These are phyloP conservation scores for Malurus alboscapulatus DNA, from an alignment of 2,113 vertebrate species.

Conservation along the genomic window DNA sequence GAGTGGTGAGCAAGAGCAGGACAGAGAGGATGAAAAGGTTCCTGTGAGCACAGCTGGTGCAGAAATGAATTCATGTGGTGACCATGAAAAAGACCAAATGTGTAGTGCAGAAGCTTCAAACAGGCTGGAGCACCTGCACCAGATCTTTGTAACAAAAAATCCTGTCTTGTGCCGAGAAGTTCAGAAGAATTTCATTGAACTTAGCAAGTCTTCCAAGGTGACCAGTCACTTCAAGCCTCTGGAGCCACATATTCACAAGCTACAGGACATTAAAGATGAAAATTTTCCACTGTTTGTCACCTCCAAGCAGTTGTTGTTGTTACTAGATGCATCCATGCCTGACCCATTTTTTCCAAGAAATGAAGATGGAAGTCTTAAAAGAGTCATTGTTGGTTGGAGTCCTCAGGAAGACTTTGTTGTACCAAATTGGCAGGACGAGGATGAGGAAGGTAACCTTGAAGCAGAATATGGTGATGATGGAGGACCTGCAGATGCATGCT, in stretches of 20 bases:
- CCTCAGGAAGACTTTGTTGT: conserved; percentile 69
- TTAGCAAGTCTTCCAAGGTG: conserved; percentile 78
- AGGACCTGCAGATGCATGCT: not conserved
- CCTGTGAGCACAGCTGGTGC: not conserved
- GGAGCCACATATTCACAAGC: conserved; percentile 69
- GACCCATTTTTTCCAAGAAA: conserved; percentile 79
- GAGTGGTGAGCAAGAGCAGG: not conserved
- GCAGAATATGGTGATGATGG: conserved; percentile 64
- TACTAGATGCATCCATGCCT: conserved; percentile 80
- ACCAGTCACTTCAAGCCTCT: conserved; percentile 77
- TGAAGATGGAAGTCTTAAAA: conserved; percentile 81
- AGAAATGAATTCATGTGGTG: not conserved
- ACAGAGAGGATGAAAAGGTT: not conserved
- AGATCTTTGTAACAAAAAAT: conserved; percentile 83
- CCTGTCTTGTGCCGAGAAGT: conserved; percentile 81
- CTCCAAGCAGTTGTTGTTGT: conserved; percentile 76
- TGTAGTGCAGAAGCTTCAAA: not conserved
- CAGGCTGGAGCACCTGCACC: conserved; percentile 76
- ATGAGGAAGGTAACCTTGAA: conserved; percentile 68
- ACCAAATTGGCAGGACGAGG: conserved; percentile 71
- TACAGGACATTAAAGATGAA: conserved; percentile 80
- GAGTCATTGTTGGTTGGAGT: conserved; percentile 74
- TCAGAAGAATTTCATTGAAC: conserved; percentile 80
- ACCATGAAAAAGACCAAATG: not conserved
- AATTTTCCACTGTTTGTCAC: conserved; percentile 81